Evolutionary conservation across 2,888 invertebrate species (phyloP).

Genomic region (Cosmia pyralina): DNA sequence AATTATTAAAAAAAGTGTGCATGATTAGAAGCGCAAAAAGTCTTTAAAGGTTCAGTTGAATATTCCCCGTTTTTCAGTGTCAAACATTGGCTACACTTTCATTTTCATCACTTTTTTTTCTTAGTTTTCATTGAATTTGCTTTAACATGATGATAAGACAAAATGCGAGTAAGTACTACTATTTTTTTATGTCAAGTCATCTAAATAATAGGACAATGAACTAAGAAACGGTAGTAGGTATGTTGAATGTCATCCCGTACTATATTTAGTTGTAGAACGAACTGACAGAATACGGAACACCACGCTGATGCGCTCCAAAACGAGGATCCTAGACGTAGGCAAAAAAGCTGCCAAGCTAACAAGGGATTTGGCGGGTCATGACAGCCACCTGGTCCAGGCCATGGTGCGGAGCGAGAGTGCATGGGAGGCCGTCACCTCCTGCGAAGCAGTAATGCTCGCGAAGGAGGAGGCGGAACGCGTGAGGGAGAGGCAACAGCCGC

Average conservation of each 20-base stretch:
- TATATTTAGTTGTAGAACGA: background rate
- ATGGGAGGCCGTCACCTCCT: too few relatives aligned
- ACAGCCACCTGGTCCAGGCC: too few relatives aligned
- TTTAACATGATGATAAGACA: constrained; percentile 33
- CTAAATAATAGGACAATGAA: constrained; percentile 41
- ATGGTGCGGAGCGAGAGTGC: too few relatives aligned
- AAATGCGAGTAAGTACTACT: constrained; percentile 35
- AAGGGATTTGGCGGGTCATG: too few relatives aligned
- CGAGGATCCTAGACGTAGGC: too few relatives aligned
- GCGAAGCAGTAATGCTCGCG: too few relatives aligned
- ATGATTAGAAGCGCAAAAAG: background rate
- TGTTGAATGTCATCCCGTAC: constrained; percentile 26
- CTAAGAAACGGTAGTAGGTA: background rate
- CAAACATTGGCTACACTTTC: constrained; percentile 11
- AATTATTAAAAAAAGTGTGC: background rate
- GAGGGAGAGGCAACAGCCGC: too few relatives aligned
- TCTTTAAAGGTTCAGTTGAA: background rate
- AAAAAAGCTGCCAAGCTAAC: too few relatives aligned
- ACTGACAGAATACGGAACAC: too few relatives aligned
- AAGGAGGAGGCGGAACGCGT: too few relatives aligned
- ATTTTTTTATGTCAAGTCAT: constrained; percentile 44
- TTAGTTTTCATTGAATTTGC: constrained; percentile 34
- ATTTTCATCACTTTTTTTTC: background rate
- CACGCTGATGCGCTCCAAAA: too few relatives aligned
- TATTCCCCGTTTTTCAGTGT: background rate